These are phyloP conservation scores for Hirudo medicinalis DNA, from an alignment of 1,140 invertebrate species.

Conservation along the genomic window DNA sequence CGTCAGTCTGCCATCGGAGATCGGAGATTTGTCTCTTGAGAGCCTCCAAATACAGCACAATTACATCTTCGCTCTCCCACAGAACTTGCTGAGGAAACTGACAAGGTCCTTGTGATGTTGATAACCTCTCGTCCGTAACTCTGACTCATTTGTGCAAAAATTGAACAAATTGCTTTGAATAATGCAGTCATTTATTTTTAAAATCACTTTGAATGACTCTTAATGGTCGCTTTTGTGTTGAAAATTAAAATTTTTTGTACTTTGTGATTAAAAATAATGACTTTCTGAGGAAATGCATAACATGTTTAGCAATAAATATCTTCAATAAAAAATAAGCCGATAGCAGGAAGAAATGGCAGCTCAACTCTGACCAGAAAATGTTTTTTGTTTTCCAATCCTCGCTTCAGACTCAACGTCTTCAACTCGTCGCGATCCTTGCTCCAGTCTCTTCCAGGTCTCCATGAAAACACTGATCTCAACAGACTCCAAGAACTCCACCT, in stretches of 20 bases:
- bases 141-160: not conserved
- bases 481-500: slow-evolving; percentile 38
- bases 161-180: not conserved
- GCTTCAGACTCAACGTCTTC: slow-evolving; percentile 31
- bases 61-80: slow-evolving; percentile 29
- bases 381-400: no score
- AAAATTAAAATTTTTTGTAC: no score
- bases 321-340: no score
- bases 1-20: slow-evolving; percentile 28
- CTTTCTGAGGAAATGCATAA: no score
- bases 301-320: no score
- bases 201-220: no score
- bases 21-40: slow-evolving; percentile 30
- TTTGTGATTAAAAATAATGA: no score
- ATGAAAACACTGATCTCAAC: slow-evolving; percentile 34
- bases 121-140: not conserved
- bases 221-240: no score
- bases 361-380: no score
- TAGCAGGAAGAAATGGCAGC: no score
- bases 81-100: slow-evolving; percentile 31
- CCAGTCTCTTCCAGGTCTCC: slow-evolving; percentile 29
- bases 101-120: slow-evolving; percentile 28
- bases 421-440: slow-evolving; percentile 33
- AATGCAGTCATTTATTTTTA: no score
- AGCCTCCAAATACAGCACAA: slow-evolving; percentile 37